Base-by-base conservation (phyloP, 2,113 vertebrate species). In the Pteropus alecto region DNA sequence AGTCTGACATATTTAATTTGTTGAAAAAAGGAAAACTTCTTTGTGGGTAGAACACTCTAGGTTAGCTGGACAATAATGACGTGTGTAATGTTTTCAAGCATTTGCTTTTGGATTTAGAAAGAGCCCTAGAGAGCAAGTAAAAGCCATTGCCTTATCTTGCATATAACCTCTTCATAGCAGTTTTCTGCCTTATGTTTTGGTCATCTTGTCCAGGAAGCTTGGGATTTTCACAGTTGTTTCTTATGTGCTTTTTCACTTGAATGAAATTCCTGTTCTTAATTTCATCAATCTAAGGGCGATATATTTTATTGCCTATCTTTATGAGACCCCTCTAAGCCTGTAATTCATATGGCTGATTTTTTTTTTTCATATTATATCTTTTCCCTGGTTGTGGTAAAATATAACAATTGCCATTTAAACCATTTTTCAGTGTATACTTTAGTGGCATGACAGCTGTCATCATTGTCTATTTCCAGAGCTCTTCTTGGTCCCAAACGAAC, bases 21-120 rank as follows among this genome's bases (percentile, higher is more conserved):
- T 90, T 87, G 58, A 82, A 93, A 61, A 96, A 94, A 96, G 95
- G 74, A 92, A 92, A 13, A 19, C 13, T 5, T 67, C 51, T 93
- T 96, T 78, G 43, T 73, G 77, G 77, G 68, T 96, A 60, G 38
- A 61, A 35, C 48, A 48, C 28, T 95, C 33, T 61, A 14, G 60
- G 48, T 84, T 84, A 77, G 63, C 46, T 70, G 89, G 77, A 46
- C 87, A 92, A 76, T 33, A 93, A 76, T 33, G 30, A 51, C 71
- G 43, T 65, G 68, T 61, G 24, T 84, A n/a, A 18, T 65, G 73
- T 78, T 94, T 76, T 54, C 81, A 89, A 21, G 33, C 21, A 3
- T 86, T 93, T 84, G 48, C 46, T 94, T 94, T 79, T 74, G 74
- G 56, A 43, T 8, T 2, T 18, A 74, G 35, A 33, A 60, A 21